Evolutionary conservation across 1,140 invertebrate species (phyloP), one percentile per base, ranked within the genome.

Genomic region (Panulirus ornatus): DNA sequence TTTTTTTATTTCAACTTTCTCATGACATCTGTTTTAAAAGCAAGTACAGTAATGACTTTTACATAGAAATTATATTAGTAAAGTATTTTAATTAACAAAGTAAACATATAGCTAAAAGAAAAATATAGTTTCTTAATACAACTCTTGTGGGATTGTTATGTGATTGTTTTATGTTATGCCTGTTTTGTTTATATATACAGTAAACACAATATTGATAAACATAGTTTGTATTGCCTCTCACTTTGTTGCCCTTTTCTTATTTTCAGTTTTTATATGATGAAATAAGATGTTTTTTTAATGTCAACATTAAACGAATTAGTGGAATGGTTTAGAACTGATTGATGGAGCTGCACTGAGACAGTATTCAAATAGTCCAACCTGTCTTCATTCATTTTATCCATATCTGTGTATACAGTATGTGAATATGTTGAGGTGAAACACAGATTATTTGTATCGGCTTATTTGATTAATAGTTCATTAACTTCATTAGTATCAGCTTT

Each of bases 381-480:
- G 0, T 30, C 58, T 30, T 66, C 27, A 58, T 58, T 58, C 22
- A 11, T 22, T 22, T 58, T 58, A 6, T 47, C 44, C 22, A 47
- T 11, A n/a, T 8, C 22, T 66, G 27, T 66, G 1, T 0, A 30
- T 6, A 66, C 27, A 19, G 22, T 19, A 2, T n/a, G 6, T 22
- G 6, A 66, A 9, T 27, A 9, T 6, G 27, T 0, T 66, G n/a
- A n/a, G 30, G n/a, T 11, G n/a, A 30, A 47, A 66, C n/a, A 66
- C n/a, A 22, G n/a, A 58, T 66, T 47, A 30, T 30, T 66, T 27
- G n/a, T 30, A 22, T 30, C 5, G 30, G 8, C n/a, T 27, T 66
- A 22, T 30, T 30, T 66, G 58, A 66, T 66, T 66, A 66, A 66
- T n/a, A n/a, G n/a, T n/a, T n/a, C n/a, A n/a, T n/a, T n/a, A n/a